phyloP scores from a whole-genome alignment of 2,797 vertebrate species.

The Paedocypris micromegethes region DNA sequence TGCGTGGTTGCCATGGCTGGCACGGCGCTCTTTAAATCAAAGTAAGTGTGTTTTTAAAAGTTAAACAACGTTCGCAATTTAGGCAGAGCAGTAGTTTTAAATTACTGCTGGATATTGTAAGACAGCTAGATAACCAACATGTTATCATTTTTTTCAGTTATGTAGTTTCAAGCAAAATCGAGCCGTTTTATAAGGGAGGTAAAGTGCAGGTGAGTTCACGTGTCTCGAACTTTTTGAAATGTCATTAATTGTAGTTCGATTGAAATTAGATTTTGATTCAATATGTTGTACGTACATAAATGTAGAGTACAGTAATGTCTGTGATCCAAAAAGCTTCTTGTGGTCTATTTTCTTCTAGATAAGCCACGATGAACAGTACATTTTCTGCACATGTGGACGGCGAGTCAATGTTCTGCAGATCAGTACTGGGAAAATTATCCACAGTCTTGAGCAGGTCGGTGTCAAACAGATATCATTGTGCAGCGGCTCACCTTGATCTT shows the following conservation, averaged over 20 bases:
- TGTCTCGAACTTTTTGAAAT: not conserved
- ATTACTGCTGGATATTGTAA: not conserved
- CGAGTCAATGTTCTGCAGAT: constrained; percentile 83
- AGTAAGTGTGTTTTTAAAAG: constrained; percentile 59
- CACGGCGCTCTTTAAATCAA: constrained; percentile 69
- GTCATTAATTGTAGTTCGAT: not conserved
- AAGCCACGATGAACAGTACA: constrained; percentile 78
- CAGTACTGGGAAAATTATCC: constrained; percentile 73
- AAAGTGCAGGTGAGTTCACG: constrained; percentile 81
- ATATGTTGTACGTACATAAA: no score
- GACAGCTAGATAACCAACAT: not conserved
- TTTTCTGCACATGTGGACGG: constrained; percentile 84
- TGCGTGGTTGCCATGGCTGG: constrained; percentile 56
- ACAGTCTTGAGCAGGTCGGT: constrained; percentile 84
- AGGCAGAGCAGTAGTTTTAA: no score
- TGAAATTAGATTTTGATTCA: not conserved
- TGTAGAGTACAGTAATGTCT: no score
- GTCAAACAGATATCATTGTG: not conserved
- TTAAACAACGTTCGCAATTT: no score
- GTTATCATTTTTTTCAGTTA: constrained; percentile 67
- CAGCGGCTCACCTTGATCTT: no score
- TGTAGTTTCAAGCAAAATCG: constrained; percentile 75
- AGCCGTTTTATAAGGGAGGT: constrained; percentile 95
- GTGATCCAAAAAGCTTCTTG: not conserved
- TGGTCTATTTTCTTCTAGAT: constrained; percentile 63